Evolutionary conservation across 92 coral and sea anemone genomes (phyloP).

Genomic region (Umimayanthus kanabou): DNA sequence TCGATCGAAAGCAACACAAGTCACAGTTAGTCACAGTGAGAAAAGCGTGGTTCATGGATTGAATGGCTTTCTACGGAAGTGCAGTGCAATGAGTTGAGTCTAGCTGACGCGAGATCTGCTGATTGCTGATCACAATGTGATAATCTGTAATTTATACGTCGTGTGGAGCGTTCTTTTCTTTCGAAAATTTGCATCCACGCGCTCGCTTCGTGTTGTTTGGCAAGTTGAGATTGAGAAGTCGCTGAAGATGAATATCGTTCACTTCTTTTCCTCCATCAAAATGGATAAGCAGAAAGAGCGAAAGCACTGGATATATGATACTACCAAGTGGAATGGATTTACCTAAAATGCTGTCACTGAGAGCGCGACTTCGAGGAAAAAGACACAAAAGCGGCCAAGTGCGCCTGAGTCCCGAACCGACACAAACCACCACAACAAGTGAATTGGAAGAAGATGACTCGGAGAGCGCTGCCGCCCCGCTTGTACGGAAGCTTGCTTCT

Average conservation of each 20-base stretch:
- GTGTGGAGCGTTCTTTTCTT: neutral
- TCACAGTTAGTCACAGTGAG: neutral
- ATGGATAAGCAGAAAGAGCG: neutral
- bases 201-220: conserved; percentile 8
- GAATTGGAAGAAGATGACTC: conserved; percentile 5
- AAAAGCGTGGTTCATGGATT: conserved; percentile 26
- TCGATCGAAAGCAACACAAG: conserved; percentile 4
- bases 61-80: conserved; percentile 13
- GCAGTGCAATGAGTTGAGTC: neutral
- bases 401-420: conserved; percentile 43
- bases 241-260: neutral
- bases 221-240: conserved; percentile 7
- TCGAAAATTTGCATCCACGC: neutral
- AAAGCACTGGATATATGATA: conserved; percentile 19
- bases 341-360: conserved; percentile 56
- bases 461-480: neutral
- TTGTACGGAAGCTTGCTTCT: conserved; percentile 28
- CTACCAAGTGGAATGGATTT: conserved; percentile 32
- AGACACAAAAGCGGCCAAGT: conserved; percentile 46
- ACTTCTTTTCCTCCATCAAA: neutral
- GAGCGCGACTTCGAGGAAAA: conserved; percentile 58
- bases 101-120: neutral
- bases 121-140: conserved; percentile 20
- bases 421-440: conserved; percentile 12
- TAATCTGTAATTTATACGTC: neutral